These are phyloP conservation scores for Candidula unifasciata DNA, from an alignment of 2,888 invertebrate genomes.

Conservation along the genomic window DNA sequence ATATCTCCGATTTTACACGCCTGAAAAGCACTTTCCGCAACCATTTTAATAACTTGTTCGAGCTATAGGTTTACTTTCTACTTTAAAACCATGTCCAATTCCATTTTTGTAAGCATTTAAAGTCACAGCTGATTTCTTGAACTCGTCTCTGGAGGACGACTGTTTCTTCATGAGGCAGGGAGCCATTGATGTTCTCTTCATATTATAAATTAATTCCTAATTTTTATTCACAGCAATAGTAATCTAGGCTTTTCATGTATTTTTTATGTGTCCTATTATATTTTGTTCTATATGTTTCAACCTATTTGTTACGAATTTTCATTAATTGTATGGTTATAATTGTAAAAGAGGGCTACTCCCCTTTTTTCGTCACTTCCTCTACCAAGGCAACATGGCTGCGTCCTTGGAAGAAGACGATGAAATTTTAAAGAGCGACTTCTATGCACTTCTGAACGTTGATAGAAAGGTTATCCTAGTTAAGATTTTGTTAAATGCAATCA, in stretches of 20 bases:
- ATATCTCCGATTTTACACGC: conserved; percentile 63
- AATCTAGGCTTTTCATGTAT: no score
- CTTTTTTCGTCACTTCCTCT: conserved; percentile 52
- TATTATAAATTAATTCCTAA: not conserved
- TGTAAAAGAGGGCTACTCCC: not conserved
- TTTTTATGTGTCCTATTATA: no score
- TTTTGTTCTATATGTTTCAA: not conserved
- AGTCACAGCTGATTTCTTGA: conserved; percentile 25
- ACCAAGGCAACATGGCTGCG: conserved; percentile 63
- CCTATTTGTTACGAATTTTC: not conserved
- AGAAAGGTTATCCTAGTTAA: conserved; percentile 23
- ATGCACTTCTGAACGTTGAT: conserved; percentile 66
- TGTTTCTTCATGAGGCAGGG: conserved; percentile 9
- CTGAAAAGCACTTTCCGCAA: conserved; percentile 52
- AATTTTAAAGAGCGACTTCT: conserved; percentile 65
- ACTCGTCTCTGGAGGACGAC: not conserved
- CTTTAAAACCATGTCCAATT: not conserved
- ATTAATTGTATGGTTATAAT: not conserved
- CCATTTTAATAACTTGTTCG: conserved; percentile 55
- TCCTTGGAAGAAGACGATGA: conserved; percentile 66
- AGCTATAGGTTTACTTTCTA: not conserved
- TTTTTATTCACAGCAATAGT: not conserved
- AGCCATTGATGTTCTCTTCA: not conserved
- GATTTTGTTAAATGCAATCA: not conserved
- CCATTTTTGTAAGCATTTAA: not conserved